A percentile compares a stretch with the other conserved stretches of the same genome.
phyloP scores from a whole-genome alignment of 2,888 invertebrate genomes.

The Stenodera caucasica region DNA sequence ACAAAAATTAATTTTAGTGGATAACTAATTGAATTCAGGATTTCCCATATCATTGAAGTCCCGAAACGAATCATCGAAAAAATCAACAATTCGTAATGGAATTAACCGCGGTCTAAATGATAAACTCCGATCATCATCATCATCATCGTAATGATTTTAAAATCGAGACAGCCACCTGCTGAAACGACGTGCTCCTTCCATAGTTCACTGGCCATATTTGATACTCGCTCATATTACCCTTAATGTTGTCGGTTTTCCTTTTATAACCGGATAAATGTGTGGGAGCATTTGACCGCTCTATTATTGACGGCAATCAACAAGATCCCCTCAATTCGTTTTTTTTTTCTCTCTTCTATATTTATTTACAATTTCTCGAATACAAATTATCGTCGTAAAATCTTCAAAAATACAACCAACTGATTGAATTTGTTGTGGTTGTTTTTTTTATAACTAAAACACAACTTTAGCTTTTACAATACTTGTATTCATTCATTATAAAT shows the following conservation, averaged over 20 bases:
- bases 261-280: constrained; percentile 20
- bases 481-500: constrained; percentile 2
- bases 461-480: neutral
- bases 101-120: constrained; percentile 15
- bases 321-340: no score
- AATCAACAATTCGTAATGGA: constrained; percentile 31
- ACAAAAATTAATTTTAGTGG: constrained; percentile 24
- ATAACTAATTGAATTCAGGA: constrained; percentile 32
- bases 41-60: constrained; percentile 9
- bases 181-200: constrained; percentile 46
- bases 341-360: neutral
- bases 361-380: neutral
- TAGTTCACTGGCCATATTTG: constrained; percentile 45
- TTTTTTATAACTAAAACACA: no score
- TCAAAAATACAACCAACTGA: no score
- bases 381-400: neutral
- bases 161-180: constrained; percentile 41
- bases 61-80: constrained; percentile 22
- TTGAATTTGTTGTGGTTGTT: no score
- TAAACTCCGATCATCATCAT: neutral
- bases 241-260: constrained; percentile 18
- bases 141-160: constrained; percentile 2
- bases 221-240: constrained; percentile 26
- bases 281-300: constrained; percentile 27
- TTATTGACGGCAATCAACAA: neutral